Evolutionary conservation across 2,888 invertebrate genomes (phyloP).

Genomic region (Pyrocoelia pectoralis): DNA sequence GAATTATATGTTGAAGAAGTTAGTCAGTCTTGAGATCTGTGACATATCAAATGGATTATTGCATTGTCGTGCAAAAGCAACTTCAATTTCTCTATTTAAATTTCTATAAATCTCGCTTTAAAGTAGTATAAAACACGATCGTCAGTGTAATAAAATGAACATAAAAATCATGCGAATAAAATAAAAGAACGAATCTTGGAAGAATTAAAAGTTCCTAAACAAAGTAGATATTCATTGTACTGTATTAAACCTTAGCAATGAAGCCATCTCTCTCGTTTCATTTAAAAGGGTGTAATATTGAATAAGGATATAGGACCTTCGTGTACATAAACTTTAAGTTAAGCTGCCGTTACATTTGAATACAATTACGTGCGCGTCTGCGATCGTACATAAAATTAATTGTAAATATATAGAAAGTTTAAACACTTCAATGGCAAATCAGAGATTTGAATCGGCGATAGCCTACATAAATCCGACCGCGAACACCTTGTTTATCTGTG

Average conservation of each 20-base stretch:
- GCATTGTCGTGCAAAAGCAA: constrained; percentile 13
- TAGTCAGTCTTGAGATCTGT: constrained; percentile 4
- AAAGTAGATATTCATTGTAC: constrained; percentile 15
- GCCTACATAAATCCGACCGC: constrained; percentile 57
- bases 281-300: constrained; percentile 9
- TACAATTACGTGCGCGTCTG: constrained; percentile 58
- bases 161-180: constrained; percentile 33
- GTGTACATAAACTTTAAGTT: constrained; percentile 31
- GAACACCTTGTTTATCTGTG: constrained; percentile 58
- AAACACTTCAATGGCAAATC: constrained; percentile 61
- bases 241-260: constrained; percentile 18
- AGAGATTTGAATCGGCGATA: constrained; percentile 59
- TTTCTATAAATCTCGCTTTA: constrained; percentile 33
- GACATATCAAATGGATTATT: constrained; percentile 16
- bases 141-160: constrained; percentile 30
- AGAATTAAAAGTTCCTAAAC: constrained; percentile 37
- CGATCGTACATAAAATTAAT: constrained; percentile 60
- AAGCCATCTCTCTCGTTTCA: constrained; percentile 20
- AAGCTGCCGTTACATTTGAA: constrained; percentile 53
- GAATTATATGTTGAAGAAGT: not conserved
- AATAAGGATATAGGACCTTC: constrained; percentile 27
- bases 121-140: constrained; percentile 32
- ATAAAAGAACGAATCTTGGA: no score
- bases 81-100: constrained; percentile 24
- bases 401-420: constrained; percentile 60